These are phyloP conservation scores for Ladona fulva DNA, from an alignment of 1,140 invertebrate genomes.

Conservation along the genomic window DNA sequence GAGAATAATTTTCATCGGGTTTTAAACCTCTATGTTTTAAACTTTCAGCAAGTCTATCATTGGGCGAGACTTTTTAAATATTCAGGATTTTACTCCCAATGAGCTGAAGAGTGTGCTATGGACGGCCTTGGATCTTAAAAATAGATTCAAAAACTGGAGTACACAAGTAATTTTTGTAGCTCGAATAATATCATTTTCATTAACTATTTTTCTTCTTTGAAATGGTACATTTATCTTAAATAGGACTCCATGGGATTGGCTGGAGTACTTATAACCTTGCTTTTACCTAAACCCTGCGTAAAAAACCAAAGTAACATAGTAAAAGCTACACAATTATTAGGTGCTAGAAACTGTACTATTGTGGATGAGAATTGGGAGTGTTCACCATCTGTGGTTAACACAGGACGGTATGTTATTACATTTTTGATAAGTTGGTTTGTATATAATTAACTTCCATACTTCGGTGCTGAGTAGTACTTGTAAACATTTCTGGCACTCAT, in stretches of 20 bases:
- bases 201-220: too few relatives aligned
- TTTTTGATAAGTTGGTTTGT: too few relatives aligned
- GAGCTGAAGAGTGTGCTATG: neutral
- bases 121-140: neutral
- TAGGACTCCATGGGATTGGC: neutral
- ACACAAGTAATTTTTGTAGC: too few relatives aligned
- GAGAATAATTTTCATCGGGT: too few relatives aligned
- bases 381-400: neutral
- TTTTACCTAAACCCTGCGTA: neutral
- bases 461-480: too few relatives aligned
- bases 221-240: neutral
- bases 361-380: neutral
- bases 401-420: neutral
- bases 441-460: too few relatives aligned
- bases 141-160: neutral
- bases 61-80: neutral
- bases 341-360: neutral
- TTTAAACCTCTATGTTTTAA: neutral
- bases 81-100: neutral
- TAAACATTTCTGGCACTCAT: too few relatives aligned
- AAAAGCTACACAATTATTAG: neutral
- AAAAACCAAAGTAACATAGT: neutral
- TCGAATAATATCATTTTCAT: too few relatives aligned
- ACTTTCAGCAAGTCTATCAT: neutral
- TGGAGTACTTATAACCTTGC: neutral